These are phyloP conservation scores for Drosophila pruinosa DNA, from an alignment of 1,140 invertebrate genomes.

Conservation along the genomic window DNA sequence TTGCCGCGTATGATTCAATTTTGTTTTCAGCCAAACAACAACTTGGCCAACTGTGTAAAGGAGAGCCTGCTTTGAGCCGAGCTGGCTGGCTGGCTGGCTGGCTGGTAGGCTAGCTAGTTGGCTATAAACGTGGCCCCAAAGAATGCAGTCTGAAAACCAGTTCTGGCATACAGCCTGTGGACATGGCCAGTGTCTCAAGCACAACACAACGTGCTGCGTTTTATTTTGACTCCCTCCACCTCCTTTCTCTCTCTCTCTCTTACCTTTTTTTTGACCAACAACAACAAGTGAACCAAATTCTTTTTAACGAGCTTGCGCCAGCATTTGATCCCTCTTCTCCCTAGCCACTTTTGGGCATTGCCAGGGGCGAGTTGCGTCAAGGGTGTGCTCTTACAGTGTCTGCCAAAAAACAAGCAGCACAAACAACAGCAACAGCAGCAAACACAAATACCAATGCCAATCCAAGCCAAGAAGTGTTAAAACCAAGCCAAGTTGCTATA, in stretches of 20 bases:
- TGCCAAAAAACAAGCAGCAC: constrained; percentile 47
- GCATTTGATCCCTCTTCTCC: constrained; percentile 66
- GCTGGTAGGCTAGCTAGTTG: constrained; percentile 48
- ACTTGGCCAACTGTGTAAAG: constrained; percentile 32
- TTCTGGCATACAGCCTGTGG: constrained; percentile 75
- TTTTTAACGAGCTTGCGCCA: constrained; percentile 81
- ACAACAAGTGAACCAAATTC: constrained; percentile 80
- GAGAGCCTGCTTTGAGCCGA: constrained; percentile 31
- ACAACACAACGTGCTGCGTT: constrained; percentile 37
- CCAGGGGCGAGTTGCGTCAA: constrained; percentile 16
- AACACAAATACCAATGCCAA: constrained; percentile 30
- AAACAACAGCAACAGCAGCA: constrained; percentile 19
- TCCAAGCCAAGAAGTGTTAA: constrained; percentile 75
- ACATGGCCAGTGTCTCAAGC: constrained; percentile 42
- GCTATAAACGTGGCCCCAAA: constrained; percentile 78
- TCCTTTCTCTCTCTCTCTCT: not conserved
- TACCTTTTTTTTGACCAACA: constrained; percentile 23
- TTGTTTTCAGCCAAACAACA: constrained; percentile 62
- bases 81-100: constrained; percentile 23
- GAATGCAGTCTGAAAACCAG: constrained; percentile 80
- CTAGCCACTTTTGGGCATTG: not conserved
- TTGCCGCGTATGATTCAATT: constrained; percentile 75
- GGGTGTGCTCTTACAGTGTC: constrained; percentile 29
- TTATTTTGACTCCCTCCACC: constrained; percentile 1
- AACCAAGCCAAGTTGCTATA: constrained; percentile 67